Evolutionary conservation across 2,797 vertebrate genomes (phyloP), one percentile per base, ranked within the genome.

Genomic region (Coregonus ussuriensis): DNA sequence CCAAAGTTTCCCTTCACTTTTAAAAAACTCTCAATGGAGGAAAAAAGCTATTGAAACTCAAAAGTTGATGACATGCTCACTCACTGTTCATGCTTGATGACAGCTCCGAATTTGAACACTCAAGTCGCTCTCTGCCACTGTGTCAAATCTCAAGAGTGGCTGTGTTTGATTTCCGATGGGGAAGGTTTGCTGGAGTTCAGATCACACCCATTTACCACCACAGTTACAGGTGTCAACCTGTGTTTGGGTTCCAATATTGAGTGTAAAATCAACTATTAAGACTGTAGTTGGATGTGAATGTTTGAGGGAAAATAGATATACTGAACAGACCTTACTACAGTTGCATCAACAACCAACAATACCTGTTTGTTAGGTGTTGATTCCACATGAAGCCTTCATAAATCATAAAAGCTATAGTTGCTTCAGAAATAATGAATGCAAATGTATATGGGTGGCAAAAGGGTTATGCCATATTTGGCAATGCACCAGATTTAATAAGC

Each of bases 131-230:
- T 82, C 18, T 83, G 84, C 86, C 85, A 80, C 52, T 6, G 6
- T 82, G 80, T 83, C 80, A 74, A 25, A 82, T 75, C 81, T 71
- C 72, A 0, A 0, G 11, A 74, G 80, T 77, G 75, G 63, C 72
- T 25, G 3, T 18, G 77, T 87, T 88, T 88, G 87, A 90, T 88
- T 90, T 87, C 77, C 81, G 78, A 7, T 63, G 72, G 35, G 56
- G 59, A n/a, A 63, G 33, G n/a, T 63, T 63, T 74, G 56, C 35
- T 37, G 31, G 82, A 84, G 81, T 86, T 86, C 71, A 68, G 81
- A 85, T 89, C 83, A 74, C 75, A 78, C 41, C 51, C 47, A 35
- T 15, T 80, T 84, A 77, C 71, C 75, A 79, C 56, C 1, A n/a
- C 74, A 69, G 79, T 86, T 79, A 76, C 80, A 82, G 80, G 81